Conservation (phyloP, 2,888 invertebrate species). For the Trachelus stipa region DNA sequence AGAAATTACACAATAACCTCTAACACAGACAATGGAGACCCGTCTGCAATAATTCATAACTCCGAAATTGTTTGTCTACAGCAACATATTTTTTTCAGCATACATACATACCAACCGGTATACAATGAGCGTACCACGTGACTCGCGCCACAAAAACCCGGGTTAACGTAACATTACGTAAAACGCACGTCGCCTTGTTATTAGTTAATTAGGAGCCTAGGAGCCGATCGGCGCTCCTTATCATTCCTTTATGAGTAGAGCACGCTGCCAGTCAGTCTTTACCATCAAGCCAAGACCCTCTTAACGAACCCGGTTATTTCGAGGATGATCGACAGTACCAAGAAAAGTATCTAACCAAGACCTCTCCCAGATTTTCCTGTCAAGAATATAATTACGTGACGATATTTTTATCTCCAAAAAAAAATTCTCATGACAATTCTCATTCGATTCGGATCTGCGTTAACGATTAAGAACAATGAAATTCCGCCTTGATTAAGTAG, state of each 20-base stretch:
- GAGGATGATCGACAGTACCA: neutral
- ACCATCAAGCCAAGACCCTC: neutral
- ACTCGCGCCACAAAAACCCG: neutral
- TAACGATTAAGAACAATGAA: neutral
- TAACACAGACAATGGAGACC: neutral
- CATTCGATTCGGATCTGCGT: neutral
- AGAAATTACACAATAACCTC: neutral
- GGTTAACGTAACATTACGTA: conserved; percentile 26
- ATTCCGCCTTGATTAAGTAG: neutral
- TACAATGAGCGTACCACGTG: neutral
- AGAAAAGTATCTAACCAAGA: neutral
- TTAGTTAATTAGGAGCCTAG: conserved; percentile 45
- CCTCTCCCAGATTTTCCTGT: neutral
- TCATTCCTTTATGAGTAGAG: conserved; percentile 34
- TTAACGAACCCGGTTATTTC: neutral
- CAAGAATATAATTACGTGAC: too few relatives aligned
- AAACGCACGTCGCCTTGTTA: conserved; percentile 37
- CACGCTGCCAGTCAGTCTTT: neutral
- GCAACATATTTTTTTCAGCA: neutral
- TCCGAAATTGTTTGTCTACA: too few relatives aligned
- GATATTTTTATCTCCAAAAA: too few relatives aligned
- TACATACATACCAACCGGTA: neutral
- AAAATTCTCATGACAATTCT: too few relatives aligned
- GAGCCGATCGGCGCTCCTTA: conserved; percentile 37
- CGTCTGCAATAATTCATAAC: too few relatives aligned